phyloP scores from a whole-genome alignment of 2,113 vertebrate species.

The Myrmecophaga tridactyla region DNA sequence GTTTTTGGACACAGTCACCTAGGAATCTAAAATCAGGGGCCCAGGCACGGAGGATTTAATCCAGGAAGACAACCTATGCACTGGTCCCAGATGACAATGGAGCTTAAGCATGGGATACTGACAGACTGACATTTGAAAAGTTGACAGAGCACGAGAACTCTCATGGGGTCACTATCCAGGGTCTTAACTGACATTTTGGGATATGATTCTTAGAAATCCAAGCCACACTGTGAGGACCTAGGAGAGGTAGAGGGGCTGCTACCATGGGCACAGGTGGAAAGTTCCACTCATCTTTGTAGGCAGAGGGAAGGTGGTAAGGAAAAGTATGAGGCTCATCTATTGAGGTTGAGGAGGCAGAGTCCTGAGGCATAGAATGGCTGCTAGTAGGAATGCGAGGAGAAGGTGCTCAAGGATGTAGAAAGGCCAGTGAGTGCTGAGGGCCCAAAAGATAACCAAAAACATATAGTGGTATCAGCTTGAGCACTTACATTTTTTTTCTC shows the following conservation, averaged over 20 bases:
- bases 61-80: neutral
- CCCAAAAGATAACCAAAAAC: rapidly evolving
- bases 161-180: neutral
- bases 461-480: neutral
- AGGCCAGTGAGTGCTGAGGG: too few species aligned
- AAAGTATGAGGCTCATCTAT: too few species aligned
- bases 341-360: neutral
- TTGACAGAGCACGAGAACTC: neutral
- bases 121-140: neutral
- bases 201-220: conserved; percentile 16
- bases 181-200: neutral
- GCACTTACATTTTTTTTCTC: neutral
- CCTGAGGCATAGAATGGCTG: neutral
- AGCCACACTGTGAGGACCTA: neutral
- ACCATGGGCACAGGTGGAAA: neutral
- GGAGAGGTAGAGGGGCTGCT: neutral
- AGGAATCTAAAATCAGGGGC: neutral
- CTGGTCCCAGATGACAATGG: neutral
- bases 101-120: neutral
- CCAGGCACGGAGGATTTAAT: neutral
- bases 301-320: neutral
- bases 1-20: neutral
- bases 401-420: neutral
- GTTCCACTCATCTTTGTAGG: neutral
- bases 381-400: neutral